Conservation (phyloP, 2,888 invertebrate genomes). For the Drosophila vallismaia region DNA sequence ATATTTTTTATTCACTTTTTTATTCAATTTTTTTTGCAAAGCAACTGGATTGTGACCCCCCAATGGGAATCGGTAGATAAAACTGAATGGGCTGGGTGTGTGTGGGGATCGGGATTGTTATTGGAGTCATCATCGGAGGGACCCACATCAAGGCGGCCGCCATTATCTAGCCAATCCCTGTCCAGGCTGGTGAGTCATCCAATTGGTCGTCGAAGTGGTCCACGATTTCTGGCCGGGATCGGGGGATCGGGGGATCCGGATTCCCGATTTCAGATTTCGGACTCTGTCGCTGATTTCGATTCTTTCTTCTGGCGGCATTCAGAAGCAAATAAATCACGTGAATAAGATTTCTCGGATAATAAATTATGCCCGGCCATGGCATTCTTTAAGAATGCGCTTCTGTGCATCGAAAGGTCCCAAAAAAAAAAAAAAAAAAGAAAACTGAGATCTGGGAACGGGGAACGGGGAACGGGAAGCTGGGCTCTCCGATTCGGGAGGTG, state of each 20-base stretch:
- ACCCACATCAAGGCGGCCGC: slow-evolving; percentile 73
- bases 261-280: not conserved
- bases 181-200: slow-evolving; percentile 28
- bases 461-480: slow-evolving; percentile 22
- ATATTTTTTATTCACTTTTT: slow-evolving; percentile 1
- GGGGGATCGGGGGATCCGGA: not conserved
- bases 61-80: slow-evolving; percentile 21
- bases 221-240: slow-evolving; percentile 5
- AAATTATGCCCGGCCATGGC: slow-evolving; percentile 74
- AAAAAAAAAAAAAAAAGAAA: slow-evolving; percentile 3
- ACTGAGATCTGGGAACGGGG: not conserved
- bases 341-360: slow-evolving; percentile 82
- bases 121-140: slow-evolving; percentile 24
- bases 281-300: slow-evolving; percentile 24
- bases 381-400: slow-evolving; percentile 74
- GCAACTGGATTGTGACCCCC: slow-evolving; percentile 11
- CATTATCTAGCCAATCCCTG: slow-evolving; percentile 39
- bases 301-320: slow-evolving; percentile 56
- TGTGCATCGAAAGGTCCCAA: slow-evolving; percentile 63
- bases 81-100: slow-evolving; percentile 5
- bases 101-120: slow-evolving; percentile 23
- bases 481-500: slow-evolving; percentile 6
- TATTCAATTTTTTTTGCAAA: not conserved
- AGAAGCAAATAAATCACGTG: slow-evolving; percentile 83
- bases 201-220: slow-evolving; percentile 2